Percentiles rank a stretch among this genome's conserved stretches.
These are phyloP conservation scores for Sebastes taczanowskii DNA, from an alignment of 2,797 vertebrate species.

Conservation along the genomic window DNA sequence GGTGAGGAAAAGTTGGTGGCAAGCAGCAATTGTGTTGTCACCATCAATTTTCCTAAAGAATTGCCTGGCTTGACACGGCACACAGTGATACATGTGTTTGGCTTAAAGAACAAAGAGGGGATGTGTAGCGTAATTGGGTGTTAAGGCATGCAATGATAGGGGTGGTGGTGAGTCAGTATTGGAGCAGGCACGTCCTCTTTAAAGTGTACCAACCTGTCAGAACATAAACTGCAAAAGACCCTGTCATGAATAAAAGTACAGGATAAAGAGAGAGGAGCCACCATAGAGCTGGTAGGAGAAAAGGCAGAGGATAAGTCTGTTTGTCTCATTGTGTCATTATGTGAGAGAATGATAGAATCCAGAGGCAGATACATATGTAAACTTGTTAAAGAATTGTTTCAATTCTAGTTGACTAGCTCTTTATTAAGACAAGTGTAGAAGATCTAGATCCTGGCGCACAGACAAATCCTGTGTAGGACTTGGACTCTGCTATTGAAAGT, in stretches of 20 bases:
- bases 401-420: background rate
- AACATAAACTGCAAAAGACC: conserved; percentile 9
- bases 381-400: background rate
- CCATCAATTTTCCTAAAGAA: conserved; percentile 53
- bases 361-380: background rate
- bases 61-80: background rate
- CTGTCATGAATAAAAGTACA: background rate
- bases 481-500: background rate
- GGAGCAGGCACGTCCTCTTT: conserved; percentile 17
- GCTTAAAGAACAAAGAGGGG: conserved; percentile 34
- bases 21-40: conserved; percentile 66
- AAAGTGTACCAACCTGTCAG: conserved; percentile 20
- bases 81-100: conserved; percentile 6
- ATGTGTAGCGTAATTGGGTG: conserved; percentile 31
- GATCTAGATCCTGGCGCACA: background rate
- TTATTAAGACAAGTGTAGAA: background rate
- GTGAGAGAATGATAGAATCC: background rate
- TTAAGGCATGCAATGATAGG: conserved; percentile 44
- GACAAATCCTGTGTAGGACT: background rate
- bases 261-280: background rate
- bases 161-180: conserved; percentile 24
- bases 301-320: background rate
- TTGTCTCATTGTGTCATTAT: background rate
- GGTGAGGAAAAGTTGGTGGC: conserved; percentile 42
- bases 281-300: background rate